A percentile compares a stretch with the other conserved stretches of the same genome.
Evolutionary conservation across 2,797 vertebrate genomes (phyloP).

Genomic region (Enteromius treurensis): DNA sequence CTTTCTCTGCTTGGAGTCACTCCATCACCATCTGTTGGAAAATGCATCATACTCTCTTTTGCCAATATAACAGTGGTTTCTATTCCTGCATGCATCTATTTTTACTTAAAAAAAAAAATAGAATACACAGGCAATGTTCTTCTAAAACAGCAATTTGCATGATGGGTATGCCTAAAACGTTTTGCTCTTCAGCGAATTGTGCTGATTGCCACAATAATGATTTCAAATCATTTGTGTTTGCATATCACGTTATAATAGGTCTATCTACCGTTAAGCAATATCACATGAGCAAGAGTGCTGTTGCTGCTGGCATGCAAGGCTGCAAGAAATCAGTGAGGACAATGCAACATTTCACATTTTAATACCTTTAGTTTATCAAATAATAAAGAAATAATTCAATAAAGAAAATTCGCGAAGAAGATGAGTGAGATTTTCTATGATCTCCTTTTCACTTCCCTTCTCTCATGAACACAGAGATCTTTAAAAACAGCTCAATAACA

Average conservation of each 20-base stretch:
- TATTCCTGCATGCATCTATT: not conserved
- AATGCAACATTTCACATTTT: not conserved
- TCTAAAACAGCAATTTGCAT: not conserved
- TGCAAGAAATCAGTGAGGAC: not conserved
- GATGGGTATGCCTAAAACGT: not conserved
- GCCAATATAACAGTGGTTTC: not conserved
- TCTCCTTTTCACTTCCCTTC: not conserved
- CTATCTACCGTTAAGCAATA: not conserved
- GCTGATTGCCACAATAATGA: not conserved
- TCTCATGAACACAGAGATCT: not conserved
- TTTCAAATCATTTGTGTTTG: conserved; percentile 16
- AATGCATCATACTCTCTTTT: not conserved
- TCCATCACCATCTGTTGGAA: conserved; percentile 22
- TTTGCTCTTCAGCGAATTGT: not conserved
- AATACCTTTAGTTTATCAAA: not conserved
- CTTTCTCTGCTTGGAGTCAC: not conserved
- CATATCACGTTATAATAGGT: not conserved
- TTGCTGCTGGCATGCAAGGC: not conserved
- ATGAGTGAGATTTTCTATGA: not conserved
- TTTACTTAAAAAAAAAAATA: not conserved
- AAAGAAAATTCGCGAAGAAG: not conserved
- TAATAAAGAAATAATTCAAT: not conserved
- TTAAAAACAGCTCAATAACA: not conserved
- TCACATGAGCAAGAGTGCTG: not conserved
- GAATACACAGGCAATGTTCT: not conserved